Evolutionary conservation across 2,797 vertebrate genomes (phyloP), one percentile per base, ranked within the genome.

Genomic region (Falco concolor): DNA sequence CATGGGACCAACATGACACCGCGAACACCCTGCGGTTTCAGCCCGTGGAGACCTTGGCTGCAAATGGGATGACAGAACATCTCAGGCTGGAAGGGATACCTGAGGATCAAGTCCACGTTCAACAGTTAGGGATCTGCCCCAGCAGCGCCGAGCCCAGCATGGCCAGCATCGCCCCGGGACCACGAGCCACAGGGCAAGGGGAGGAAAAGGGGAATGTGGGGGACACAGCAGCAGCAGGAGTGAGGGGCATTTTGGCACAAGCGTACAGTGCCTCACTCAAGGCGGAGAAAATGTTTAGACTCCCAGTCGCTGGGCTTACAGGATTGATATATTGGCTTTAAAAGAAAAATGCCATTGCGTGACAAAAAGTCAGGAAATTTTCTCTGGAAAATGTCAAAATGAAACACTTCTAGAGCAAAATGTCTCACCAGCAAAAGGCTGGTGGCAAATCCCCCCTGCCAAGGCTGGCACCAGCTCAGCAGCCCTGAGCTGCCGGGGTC

Each of bases 151-250:
- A 69, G 12, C 49, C 25, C 69, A 1, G 36, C 0, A 0, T 4
- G 22, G 21, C 27, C 60, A 21, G 25, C 42, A 2, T 3, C 6
- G 0, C 18, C 40, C 42, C 6, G 8, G 25, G 28, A 25, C 22
- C 32, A 11, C 0, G 4, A 14, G 6, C 49, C 24, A 0, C 0
- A 8, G 20, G 50, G 12, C 38, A 2, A 38, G 16, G 42, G 44
- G 9, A 40, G 15, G 45, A 6, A 52, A 60, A 30, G 18, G 69
- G n/a, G 50, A 10, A 5, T 1, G 8, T 0, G 2, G 18, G 40
- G 12, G 16, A 3, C 0, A 3, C 16, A 34, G 74, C 49, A 22
- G 12, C 27, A 36, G 50, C 13, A 16, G 54, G n/a, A 85, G 60
- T 2, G 2, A 84, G 54, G 4, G 24, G 11, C 3, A 1, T 4